Evolutionary conservation across 2,888 invertebrate species (phyloP), one percentile per base, ranked within the genome.

Genomic region (Azorinus chamasolen): DNA sequence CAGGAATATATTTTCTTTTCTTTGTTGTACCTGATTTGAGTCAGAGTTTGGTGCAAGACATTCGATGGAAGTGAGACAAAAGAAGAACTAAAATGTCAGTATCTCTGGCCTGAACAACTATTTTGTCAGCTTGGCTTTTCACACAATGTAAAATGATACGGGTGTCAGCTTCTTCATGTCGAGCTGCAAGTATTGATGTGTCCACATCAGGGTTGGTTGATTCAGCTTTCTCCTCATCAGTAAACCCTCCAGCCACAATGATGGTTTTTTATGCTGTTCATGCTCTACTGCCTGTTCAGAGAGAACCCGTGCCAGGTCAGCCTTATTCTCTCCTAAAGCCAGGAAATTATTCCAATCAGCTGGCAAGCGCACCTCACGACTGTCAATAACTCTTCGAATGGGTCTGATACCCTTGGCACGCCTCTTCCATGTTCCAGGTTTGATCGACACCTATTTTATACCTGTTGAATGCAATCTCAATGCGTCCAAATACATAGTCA

Each of bases 331-430:
- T 4, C 39, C 16, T 20, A 20, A 39, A 20, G 43, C 50, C 12
- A 8, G 22, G 50, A 20, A 50, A 50, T 50, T 50, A 22, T 8
- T 50, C 50, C 18, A 20, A 24, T 57, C 39, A 8, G 57, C n/a
- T 20, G 57, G 22, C 10, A 57, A 57, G 20, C 41, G 57, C 18
- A 43, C 57, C 6, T 57, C 39, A 18, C 37, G 27, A 43, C 43
- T 37, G n/a, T n/a, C 57, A 57, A 57, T 57, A 18, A 16, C 14
- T 41, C 39, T 57, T 16, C 57, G 37, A n/a, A 57, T 39, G 20
- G 57, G 57, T 43, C 16, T n/a, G 37, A 20, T 41, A 18, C 22
- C 24, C 10, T 22, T 20, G 4, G 57, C 43, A n/a, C 57, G 8
- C 18, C 24, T 45, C 41, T 14, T 39, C 8, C 58, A 14, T 12